Evolutionary conservation across 2,888 invertebrate species (phyloP).

Genomic region (Charanyca ferruginea): DNA sequence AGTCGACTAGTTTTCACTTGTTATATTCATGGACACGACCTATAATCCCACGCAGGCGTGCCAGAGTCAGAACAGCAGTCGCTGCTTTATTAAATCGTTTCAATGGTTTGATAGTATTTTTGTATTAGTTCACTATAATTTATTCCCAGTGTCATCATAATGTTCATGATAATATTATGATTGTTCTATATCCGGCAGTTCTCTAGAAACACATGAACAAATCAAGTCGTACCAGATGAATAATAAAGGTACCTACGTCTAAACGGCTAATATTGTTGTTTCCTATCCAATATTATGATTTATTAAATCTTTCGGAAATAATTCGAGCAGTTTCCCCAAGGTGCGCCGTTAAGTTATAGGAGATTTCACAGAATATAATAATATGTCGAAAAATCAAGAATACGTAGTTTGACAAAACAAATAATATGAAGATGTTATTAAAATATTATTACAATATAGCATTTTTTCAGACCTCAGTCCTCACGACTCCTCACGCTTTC

Average conservation of each 20-base stretch:
- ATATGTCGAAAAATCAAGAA: not conserved
- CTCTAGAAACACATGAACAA: slow-evolving; percentile 13
- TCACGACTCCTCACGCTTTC: slow-evolving; percentile 52
- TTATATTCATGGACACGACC: slow-evolving; percentile 60
- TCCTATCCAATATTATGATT: slow-evolving; percentile 12
- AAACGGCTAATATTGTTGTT: slow-evolving; percentile 14
- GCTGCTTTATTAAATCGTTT: slow-evolving; percentile 7
- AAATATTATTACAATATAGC: slow-evolving; percentile 4
- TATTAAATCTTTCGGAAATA: slow-evolving; percentile 19
- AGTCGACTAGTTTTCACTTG: slow-evolving; percentile 57
- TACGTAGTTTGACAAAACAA: not conserved
- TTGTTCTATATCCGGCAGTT: slow-evolving; percentile 29
- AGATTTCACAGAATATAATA: not conserved
- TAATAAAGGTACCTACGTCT: slow-evolving; percentile 5
- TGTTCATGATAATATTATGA: slow-evolving; percentile 31
- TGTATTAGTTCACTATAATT: slow-evolving; percentile 42
- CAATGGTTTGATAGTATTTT: slow-evolving; percentile 29
- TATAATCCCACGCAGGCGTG: slow-evolving; percentile 63
- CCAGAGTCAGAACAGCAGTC: slow-evolving; percentile 36
- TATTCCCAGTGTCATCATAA: slow-evolving; percentile 33
- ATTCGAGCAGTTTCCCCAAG: slow-evolving; percentile 8
- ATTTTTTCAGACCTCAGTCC: slow-evolving; percentile 14
- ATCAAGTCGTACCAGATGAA: slow-evolving; percentile 21
- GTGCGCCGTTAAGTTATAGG: not conserved
- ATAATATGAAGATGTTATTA: not conserved